phyloP scores from a whole-genome alignment of 2,113 vertebrate genomes.

The Hoplias malabaricus region DNA sequence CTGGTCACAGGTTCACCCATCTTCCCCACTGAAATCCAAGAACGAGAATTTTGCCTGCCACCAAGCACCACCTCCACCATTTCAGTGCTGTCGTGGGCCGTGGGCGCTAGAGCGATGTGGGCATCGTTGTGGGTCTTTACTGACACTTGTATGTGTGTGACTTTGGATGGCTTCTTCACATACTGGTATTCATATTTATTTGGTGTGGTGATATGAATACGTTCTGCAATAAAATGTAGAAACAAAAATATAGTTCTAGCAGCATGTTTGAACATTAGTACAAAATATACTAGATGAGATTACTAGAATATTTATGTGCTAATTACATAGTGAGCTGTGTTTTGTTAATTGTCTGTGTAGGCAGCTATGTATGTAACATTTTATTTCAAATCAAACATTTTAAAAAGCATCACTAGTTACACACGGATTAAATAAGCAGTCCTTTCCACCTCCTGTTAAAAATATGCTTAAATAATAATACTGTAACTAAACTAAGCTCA shows the following conservation, averaged over 20 bases:
- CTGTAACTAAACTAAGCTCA: too few species aligned
- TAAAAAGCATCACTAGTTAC: too few species aligned
- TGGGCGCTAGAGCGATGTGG: conserved; percentile 83
- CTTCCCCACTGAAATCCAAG: conserved; percentile 87
- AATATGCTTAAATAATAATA: too few species aligned
- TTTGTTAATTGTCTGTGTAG: too few species aligned
- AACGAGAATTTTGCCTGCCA: conserved; percentile 84
- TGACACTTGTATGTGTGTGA: conserved; percentile 81
- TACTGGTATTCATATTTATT: conserved; percentile 96
- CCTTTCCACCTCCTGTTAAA: too few species aligned
- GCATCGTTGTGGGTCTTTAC: conserved; percentile 91
- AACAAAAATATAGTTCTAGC: not conserved
- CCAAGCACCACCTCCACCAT: conserved; percentile 89
- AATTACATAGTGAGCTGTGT: too few species aligned
- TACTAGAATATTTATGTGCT: too few species aligned
- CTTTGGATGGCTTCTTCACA: conserved; percentile 82
- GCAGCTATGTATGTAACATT: too few species aligned
- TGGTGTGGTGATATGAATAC: conserved; percentile 92
- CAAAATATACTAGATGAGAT: too few species aligned
- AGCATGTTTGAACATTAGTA: not conserved
- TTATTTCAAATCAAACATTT: too few species aligned
- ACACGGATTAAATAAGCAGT: too few species aligned
- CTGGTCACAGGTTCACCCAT: conserved; percentile 84
- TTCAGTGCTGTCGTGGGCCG: conserved; percentile 83
- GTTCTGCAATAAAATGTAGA: conserved; percentile 74